phyloP scores from a whole-genome alignment of 2,797 vertebrate genomes.

The Lemur catta region DNA sequence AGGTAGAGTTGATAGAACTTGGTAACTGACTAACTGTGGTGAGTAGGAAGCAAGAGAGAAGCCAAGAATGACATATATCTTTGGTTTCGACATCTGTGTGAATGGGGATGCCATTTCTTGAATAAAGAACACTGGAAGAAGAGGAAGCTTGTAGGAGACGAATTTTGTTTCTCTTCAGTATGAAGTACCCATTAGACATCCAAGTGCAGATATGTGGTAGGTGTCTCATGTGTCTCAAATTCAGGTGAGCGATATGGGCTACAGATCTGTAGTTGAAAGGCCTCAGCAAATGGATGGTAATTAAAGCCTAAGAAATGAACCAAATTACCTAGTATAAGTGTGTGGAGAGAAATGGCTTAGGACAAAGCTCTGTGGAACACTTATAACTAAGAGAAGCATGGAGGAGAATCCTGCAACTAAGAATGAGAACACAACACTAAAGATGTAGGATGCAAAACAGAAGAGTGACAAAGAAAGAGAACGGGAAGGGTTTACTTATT shows the following conservation, averaged over 20 bases:
- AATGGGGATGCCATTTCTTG: neutral
- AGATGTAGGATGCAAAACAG: neutral
- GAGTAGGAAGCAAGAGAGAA: neutral
- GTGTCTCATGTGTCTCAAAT: neutral
- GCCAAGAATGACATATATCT: neutral
- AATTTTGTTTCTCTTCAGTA: neutral
- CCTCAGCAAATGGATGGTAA: neutral
- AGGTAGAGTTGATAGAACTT: neutral
- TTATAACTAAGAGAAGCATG: neutral
- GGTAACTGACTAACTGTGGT: neutral
- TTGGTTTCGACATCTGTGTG: neutral
- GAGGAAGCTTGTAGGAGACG: neutral
- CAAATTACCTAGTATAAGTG: neutral
- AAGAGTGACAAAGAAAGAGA: neutral
- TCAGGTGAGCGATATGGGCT: neutral
- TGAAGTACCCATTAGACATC: neutral
- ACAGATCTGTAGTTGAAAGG: neutral
- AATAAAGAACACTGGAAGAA: neutral
- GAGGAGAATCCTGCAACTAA: neutral
- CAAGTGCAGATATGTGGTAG: neutral
- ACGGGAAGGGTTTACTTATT: too few relatives aligned
- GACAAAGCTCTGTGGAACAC: neutral
- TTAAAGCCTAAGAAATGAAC: neutral
- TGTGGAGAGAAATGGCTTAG: neutral
- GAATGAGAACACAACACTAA: neutral